These are phyloP conservation scores for Oncorhynchus clarkii DNA, from an alignment of 2,113 vertebrate genomes.

Conservation along the genomic window DNA sequence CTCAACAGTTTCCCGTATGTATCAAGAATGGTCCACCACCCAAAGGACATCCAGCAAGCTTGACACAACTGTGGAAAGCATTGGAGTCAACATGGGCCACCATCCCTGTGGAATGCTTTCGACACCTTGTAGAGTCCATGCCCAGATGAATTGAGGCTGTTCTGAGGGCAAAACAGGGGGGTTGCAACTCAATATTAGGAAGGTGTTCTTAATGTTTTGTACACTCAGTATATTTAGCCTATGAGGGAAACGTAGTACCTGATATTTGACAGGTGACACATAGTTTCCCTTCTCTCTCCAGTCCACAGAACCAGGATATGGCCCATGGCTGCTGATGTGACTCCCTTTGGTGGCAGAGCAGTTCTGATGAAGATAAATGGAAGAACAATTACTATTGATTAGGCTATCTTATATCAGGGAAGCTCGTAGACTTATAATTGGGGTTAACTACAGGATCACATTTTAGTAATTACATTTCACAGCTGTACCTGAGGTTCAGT, in stretches of 20 bases:
- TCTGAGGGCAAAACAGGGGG: too few relatives aligned
- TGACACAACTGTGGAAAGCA: too few relatives aligned
- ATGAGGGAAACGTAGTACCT: constrained; percentile 65
- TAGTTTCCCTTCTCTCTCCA: constrained; percentile 83
- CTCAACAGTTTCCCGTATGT: too few relatives aligned
- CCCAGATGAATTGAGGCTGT: too few relatives aligned
- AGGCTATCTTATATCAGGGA: too few relatives aligned
- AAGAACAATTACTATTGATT: background rate
- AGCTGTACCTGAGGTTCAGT: constrained; percentile 76
- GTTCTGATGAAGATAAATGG: constrained; percentile 68
- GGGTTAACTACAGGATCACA: background rate
- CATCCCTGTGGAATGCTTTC: too few relatives aligned
- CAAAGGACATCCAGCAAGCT: too few relatives aligned
- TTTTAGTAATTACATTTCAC: background rate
- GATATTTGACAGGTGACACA: constrained; percentile 83
- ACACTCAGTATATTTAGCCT: too few relatives aligned
- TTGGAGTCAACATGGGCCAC: too few relatives aligned
- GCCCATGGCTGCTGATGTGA: constrained; percentile 66
- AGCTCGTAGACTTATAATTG: background rate
- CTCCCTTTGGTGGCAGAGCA: constrained; percentile 81
- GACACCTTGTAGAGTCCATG: too few relatives aligned
- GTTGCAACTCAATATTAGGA: background rate
- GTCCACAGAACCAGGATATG: constrained; percentile 70
- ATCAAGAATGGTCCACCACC: too few relatives aligned
- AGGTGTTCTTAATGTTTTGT: background rate